Evolutionary conservation across 2,888 invertebrate species (phyloP).

Genomic region (Melinopterus prodromus): DNA sequence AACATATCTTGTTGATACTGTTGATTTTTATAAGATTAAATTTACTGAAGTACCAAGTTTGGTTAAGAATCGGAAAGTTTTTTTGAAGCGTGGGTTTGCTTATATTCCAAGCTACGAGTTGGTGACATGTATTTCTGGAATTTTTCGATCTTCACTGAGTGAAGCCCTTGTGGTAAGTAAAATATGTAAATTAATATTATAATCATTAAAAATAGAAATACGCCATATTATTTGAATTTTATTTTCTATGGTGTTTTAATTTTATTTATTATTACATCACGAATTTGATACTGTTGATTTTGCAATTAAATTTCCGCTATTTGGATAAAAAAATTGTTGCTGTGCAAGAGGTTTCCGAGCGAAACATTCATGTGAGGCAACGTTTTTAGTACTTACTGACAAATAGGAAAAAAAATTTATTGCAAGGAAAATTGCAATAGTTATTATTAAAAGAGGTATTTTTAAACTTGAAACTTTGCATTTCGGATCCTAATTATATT

Average conservation of each 20-base stretch:
- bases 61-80: constrained; percentile 80
- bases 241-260: neutral
- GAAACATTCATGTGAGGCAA: no score
- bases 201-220: neutral
- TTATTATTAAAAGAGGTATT: no score
- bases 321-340: no score
- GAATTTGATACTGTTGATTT: no score
- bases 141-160: constrained; percentile 76
- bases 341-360: no score
- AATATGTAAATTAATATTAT: constrained; percentile 5
- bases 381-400: no score
- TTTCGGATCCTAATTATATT: no score
- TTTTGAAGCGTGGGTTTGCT: constrained; percentile 81
- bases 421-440: no score
- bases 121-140: constrained; percentile 80
- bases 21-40: constrained; percentile 82
- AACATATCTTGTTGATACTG: constrained; percentile 65
- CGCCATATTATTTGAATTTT: neutral
- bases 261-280: no score
- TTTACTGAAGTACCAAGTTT: constrained; percentile 89
- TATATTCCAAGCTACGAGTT: constrained; percentile 88
- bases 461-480: no score
- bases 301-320: no score
- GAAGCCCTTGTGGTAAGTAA: constrained; percentile 71
- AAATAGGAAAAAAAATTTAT: no score